Conservation (phyloP, 2,888 invertebrate genomes). For the Platerodrilus igneus region DNA sequence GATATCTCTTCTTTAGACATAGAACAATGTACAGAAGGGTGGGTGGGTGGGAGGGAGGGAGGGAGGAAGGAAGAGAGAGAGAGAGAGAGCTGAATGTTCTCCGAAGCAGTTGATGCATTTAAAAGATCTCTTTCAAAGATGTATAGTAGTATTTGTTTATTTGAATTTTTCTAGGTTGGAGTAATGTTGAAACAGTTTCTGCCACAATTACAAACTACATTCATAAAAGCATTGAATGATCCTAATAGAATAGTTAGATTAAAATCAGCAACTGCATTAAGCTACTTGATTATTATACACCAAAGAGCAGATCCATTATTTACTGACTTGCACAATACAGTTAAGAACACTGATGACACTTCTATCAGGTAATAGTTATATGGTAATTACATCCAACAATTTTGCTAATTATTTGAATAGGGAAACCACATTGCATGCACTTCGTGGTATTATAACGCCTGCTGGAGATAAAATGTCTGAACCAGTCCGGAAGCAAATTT, state of each 20-base stretch:
- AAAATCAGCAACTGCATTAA: conserved; percentile 83
- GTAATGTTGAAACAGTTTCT: conserved; percentile 94
- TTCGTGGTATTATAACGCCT: conserved; percentile 77
- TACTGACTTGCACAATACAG: conserved; percentile 81
- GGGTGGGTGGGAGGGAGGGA: too few relatives aligned
- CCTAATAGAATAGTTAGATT: conserved; percentile 81
- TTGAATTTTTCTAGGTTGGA: too few relatives aligned
- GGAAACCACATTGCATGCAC: conserved; percentile 90
- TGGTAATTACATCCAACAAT: background rate
- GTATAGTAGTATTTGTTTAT: too few relatives aligned
- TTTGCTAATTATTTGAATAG: conserved; percentile 49
- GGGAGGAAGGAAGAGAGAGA: too few relatives aligned
- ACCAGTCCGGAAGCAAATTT: conserved; percentile 67
- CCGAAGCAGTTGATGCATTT: too few relatives aligned
- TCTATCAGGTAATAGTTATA: conserved; percentile 59
- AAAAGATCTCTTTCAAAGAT: too few relatives aligned
- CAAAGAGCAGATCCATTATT: conserved; percentile 93
- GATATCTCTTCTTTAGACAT: too few relatives aligned
- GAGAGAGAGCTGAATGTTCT: too few relatives aligned
- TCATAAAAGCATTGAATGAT: conserved; percentile 92
- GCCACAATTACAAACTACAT: conserved; percentile 97
- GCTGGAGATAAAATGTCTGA: conserved; percentile 89
- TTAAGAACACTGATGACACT: conserved; percentile 80
- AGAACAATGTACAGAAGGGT: too few relatives aligned
- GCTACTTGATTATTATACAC: conserved; percentile 86